phyloP scores from a whole-genome alignment of 2,113 vertebrate genomes.

The Phocoena phocoena region DNA sequence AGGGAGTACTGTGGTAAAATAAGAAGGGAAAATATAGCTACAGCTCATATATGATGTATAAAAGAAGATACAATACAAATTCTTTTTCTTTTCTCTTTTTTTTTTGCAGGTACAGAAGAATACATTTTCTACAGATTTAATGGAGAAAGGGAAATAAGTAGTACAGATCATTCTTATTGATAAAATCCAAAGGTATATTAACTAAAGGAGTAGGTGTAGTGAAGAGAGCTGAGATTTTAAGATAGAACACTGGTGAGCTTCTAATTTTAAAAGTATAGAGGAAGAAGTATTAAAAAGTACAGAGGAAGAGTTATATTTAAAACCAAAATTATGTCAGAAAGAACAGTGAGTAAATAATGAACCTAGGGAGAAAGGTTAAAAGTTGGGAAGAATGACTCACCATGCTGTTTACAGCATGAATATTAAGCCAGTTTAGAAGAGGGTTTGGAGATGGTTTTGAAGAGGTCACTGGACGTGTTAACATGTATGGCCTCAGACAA shows the following conservation, averaged over 20 bases:
- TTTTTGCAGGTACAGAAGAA: neutral
- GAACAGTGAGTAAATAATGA: neutral
- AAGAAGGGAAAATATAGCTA: neutral
- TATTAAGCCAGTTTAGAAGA: neutral
- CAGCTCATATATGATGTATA: neutral
- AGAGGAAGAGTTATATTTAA: neutral
- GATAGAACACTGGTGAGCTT: neutral
- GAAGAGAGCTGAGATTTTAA: neutral
- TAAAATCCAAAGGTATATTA: neutral
- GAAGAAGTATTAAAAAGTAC: neutral
- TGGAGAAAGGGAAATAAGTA: neutral
- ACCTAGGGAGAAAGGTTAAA: neutral
- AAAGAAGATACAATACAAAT: neutral
- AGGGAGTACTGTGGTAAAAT: neutral
- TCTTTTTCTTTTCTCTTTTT: neutral
- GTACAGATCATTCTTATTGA: neutral
- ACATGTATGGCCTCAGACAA: neutral
- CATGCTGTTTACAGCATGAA: neutral
- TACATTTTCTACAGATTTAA: neutral
- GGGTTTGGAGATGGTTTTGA: neutral
- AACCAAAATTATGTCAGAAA: neutral
- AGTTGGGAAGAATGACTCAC: neutral
- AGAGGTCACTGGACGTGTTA: neutral
- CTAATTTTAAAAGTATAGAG: neutral
- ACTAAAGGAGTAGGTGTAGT: neutral